These are phyloP conservation scores for Triplophysa rosa DNA, from an alignment of 2,113 vertebrate species.

Conservation along the genomic window DNA sequence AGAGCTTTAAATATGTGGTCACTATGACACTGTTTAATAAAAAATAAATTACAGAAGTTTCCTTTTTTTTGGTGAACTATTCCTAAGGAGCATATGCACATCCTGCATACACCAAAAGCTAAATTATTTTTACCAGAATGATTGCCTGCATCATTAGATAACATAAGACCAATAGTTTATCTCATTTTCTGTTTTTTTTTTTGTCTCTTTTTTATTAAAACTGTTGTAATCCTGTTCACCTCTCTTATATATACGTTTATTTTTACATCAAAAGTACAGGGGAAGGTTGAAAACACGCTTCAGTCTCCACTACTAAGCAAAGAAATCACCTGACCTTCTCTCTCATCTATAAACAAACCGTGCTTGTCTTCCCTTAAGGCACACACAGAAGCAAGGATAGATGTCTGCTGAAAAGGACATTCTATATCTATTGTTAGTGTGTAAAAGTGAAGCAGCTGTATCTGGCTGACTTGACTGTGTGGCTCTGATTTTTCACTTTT, in stretches of 20 bases:
- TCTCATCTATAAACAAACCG: conserved; percentile 69
- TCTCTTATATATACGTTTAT: conserved; percentile 72
- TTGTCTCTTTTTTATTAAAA: not conserved
- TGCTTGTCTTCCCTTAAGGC: conserved; percentile 54
- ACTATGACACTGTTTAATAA: no score
- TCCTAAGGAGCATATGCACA: no score
- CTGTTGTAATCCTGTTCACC: no score
- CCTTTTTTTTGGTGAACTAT: no score
- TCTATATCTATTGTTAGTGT: conserved; percentile 21
- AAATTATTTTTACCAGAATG: no score
- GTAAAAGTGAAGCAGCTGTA: conserved; percentile 36
- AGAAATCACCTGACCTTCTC: conserved; percentile 60
- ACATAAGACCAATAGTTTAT: not conserved
- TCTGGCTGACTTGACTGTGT: conserved; percentile 25
- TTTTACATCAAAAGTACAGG: conserved; percentile 71
- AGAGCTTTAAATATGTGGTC: no score
- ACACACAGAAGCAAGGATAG: conserved; percentile 45
- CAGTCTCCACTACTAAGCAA: conserved; percentile 5
- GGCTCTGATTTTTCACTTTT: conserved; percentile 31
- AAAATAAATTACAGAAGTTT: no score
- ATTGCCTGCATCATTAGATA: not conserved
- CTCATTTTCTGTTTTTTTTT: not conserved
- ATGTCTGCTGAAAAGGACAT: conserved; percentile 36
- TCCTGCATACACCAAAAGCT: no score
- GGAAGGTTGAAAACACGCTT: conserved; percentile 48